phyloP scores from a whole-genome alignment of 2,113 vertebrate species.

The Pheucticus melanocephalus region DNA sequence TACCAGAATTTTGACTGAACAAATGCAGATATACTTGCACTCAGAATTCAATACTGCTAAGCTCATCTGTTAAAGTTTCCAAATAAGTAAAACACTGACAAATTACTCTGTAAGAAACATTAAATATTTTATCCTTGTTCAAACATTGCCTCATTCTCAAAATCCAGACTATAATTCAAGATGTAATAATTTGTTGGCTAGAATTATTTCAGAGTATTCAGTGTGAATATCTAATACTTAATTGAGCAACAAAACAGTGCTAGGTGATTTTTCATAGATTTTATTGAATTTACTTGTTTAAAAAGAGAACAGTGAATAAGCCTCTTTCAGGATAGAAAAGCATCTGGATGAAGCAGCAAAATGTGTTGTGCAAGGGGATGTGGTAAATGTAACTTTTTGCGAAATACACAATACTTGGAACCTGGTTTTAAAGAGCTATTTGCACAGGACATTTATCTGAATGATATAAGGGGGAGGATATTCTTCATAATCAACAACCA shows the following conservation, averaged over 20 bases:
- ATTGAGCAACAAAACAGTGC: not conserved
- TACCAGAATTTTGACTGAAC: not conserved
- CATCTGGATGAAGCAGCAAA: not conserved
- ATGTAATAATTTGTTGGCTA: not conserved
- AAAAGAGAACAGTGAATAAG: not conserved
- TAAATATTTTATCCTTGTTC: not conserved
- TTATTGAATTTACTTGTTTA: not conserved
- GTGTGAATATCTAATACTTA: not conserved
- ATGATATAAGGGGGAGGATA: not conserved
- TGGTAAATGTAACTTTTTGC: slow-evolving; percentile 25
- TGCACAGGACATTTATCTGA: slow-evolving; percentile 29
- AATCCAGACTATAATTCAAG: not conserved
- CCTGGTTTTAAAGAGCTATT: slow-evolving; percentile 29
- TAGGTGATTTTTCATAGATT: not conserved
- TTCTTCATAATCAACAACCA: slow-evolving; percentile 62
- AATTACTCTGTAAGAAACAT: not conserved
- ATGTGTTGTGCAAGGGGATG: not conserved
- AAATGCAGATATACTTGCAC: not conserved
- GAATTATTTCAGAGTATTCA: not conserved
- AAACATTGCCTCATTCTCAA: not conserved
- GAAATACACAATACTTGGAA: slow-evolving; percentile 6
- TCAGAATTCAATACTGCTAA: not conserved
- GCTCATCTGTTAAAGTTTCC: not conserved
- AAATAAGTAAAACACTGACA: not conserved
- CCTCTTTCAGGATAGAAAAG: not conserved